Percentiles rank a stretch among this genome's conserved stretches.
Conservation (phyloP, 2,113 vertebrate species). For the Odocoileus virginianus region DNA sequence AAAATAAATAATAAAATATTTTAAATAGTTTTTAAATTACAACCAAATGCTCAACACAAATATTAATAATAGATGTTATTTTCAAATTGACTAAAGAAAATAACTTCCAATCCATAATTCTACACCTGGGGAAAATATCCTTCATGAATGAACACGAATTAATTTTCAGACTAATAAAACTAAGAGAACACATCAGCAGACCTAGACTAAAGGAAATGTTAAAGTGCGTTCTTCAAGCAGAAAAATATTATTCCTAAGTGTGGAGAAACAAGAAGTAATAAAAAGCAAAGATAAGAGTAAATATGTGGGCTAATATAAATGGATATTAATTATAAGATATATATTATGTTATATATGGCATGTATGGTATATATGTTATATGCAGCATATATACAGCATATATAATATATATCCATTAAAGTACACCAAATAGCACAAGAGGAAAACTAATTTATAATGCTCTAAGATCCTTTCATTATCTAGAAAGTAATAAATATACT, state of each 20-base stretch:
- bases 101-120: not conserved
- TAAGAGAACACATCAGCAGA: not conserved
- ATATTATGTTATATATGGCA: not conserved
- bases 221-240: not conserved
- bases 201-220: not conserved
- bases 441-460: not conserved
- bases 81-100: not conserved
- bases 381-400: not conserved
- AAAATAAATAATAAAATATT: not conserved
- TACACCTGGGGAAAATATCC: not conserved
- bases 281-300: not conserved
- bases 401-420: not conserved
- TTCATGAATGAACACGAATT: not conserved
- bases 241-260: not conserved
- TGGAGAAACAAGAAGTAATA: not conserved
- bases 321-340: not conserved
- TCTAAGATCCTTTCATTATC: not conserved
- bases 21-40: not conserved
- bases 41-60: not conserved
- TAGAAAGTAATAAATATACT: not conserved
- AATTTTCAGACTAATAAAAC: not conserved
- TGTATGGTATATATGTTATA: not conserved
- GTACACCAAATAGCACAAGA: not conserved
- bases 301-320: not conserved
- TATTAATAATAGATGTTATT: not conserved